Evolutionary conservation across 2,888 invertebrate genomes (phyloP).

Genomic region (Agrochola circellaris): DNA sequence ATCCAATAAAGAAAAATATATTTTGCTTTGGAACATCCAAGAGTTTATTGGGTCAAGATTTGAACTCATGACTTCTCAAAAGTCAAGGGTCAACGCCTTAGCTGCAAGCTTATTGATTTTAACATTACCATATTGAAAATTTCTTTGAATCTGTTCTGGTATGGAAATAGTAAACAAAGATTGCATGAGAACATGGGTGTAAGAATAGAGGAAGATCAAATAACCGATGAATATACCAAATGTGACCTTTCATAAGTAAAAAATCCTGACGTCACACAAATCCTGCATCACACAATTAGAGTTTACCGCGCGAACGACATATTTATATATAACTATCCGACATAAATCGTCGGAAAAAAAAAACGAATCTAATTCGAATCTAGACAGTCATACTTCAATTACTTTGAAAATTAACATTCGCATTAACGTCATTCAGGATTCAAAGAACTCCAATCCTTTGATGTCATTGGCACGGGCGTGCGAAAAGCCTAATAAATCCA

Average conservation of each 20-base stretch:
- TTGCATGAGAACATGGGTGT: neutral
- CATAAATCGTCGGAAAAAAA: too few relatives aligned
- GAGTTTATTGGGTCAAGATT: constrained; percentile 41
- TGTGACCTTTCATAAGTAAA: too few relatives aligned
- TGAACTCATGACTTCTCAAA: constrained; percentile 31
- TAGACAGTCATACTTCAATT: too few relatives aligned
- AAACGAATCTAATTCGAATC: too few relatives aligned
- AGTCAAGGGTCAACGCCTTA: constrained; percentile 18
- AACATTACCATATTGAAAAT: constrained; percentile 20
- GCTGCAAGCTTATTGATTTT: constrained; percentile 39
- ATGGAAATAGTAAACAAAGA: neutral
- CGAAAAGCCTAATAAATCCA: constrained; percentile 55
- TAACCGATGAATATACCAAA: neutral
- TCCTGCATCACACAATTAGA: too few relatives aligned
- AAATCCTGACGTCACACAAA: too few relatives aligned
- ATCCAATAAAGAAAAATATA: neutral
- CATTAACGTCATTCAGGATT: constrained; percentile 34
- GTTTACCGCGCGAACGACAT: too few relatives aligned
- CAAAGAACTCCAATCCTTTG: constrained; percentile 52
- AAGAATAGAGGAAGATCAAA: neutral
- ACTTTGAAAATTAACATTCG: constrained; percentile 18
- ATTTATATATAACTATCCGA: too few relatives aligned
- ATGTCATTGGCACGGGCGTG: constrained; percentile 33
- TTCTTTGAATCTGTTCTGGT: neutral
- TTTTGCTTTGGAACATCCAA: constrained; percentile 1